A percentile compares a stretch with the other conserved stretches of the same genome.
Conservation (phyloP, 2,888 invertebrate species). For the Agrotis exclamationis region DNA sequence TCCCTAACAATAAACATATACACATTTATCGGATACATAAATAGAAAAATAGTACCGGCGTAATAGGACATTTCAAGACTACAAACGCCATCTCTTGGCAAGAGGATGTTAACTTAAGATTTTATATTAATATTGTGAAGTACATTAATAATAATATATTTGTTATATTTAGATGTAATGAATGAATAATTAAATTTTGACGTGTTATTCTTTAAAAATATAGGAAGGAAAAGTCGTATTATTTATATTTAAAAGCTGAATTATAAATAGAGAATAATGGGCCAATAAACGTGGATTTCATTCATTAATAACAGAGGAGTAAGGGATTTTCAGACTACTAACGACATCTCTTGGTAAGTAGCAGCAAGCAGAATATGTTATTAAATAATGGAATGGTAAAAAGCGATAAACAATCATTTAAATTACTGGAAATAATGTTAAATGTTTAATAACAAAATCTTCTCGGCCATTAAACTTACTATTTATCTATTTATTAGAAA, state of each 20-base stretch:
- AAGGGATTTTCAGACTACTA: conserved; percentile 33
- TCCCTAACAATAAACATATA: background rate
- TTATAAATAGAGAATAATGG: conserved; percentile 17
- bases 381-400: background rate
- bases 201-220: no score
- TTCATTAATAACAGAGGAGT: background rate
- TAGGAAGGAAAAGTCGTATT: no score
- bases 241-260: no score
- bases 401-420: background rate
- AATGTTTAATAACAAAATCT: background rate
- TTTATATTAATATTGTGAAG: background rate
- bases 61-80: conserved; percentile 16
- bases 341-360: conserved; percentile 68
- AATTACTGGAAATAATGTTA: background rate
- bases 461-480: background rate
- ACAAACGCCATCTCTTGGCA: conserved; percentile 71
- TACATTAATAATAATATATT: no score
- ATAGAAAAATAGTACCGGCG: background rate
- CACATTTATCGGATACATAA: background rate
- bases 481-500: no score
- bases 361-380: background rate
- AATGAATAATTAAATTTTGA: no score
- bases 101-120: background rate
- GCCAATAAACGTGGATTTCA: background rate
- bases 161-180: no score